These are phyloP conservation scores for Eulimnadia texana DNA, from an alignment of 1,140 invertebrate genomes.

Conservation along the genomic window DNA sequence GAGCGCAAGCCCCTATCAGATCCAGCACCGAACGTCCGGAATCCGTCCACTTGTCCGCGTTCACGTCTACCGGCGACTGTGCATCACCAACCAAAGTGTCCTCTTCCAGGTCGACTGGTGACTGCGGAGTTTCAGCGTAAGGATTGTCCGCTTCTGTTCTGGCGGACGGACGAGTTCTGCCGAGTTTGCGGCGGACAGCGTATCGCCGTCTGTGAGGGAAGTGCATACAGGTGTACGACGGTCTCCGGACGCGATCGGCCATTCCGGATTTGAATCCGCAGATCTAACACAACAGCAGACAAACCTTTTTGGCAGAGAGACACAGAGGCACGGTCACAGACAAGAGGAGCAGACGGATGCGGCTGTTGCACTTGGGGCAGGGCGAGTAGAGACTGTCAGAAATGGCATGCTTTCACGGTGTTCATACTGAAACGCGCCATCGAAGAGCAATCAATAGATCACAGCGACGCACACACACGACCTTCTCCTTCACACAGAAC, in stretches of 20 bases:
- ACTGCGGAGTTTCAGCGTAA: background rate
- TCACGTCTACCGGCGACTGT: background rate
- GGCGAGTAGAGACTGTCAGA: too few relatives aligned
- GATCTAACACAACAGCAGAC: background rate
- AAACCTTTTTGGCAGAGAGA: too few relatives aligned
- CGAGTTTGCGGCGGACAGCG: conserved; percentile 22
- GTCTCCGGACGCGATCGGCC: background rate
- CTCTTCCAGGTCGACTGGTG: background rate
- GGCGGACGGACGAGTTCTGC: conserved; percentile 8
- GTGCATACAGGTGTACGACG: background rate
- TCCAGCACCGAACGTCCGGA: too few relatives aligned
- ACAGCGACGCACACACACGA: background rate
- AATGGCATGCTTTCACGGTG: too few relatives aligned
- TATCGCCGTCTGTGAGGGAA: conserved; percentile 24
- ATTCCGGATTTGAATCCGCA: background rate
- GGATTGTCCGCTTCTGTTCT: background rate
- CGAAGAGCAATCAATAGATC: background rate
- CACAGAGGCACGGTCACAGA: too few relatives aligned
- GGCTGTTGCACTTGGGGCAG: too few relatives aligned
- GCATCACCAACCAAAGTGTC: too few relatives aligned
- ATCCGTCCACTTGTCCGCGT: background rate
- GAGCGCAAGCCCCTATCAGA: too few relatives aligned
- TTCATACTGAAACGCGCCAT: background rate
- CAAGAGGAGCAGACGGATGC: too few relatives aligned
- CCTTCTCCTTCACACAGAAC: background rate